These are phyloP conservation scores for human DNA, from an alignment of 2,113 vertebrate species.

Conservation along the genomic window DNA sequence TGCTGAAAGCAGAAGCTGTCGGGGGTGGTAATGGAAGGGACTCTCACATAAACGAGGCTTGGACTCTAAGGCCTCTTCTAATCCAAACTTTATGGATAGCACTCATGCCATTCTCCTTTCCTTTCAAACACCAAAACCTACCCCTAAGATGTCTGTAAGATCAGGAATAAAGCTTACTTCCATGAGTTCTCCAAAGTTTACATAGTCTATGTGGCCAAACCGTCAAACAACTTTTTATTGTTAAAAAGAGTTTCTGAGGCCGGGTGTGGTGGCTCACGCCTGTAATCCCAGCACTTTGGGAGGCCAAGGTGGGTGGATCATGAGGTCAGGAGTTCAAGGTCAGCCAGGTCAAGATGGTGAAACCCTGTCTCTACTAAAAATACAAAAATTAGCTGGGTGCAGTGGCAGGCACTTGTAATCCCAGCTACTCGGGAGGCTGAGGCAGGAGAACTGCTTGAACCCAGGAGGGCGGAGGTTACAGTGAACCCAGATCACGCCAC, in stretches of 20 bases:
- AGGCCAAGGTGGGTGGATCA: no score
- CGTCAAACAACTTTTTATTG: neutral
- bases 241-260: neutral
- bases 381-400: no score
- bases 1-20: neutral
- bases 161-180: neutral
- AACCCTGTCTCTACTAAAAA: no score
- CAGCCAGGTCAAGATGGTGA: no score
- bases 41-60: neutral
- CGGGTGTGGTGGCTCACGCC: no score
- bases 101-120: neutral
- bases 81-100: neutral
- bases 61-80: neutral
- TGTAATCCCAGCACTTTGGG: no score
- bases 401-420: no score
- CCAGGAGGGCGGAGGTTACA: rapidly evolving
- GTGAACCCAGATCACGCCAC: no score
- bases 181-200: neutral
- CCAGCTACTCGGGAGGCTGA: no score
- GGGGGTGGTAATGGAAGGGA: neutral
- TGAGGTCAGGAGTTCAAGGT: no score
- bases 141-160: neutral
- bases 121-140: neutral
- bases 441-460: no score
- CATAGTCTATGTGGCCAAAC: neutral